Percentiles rank a stretch among this genome's conserved stretches.
These are phyloP conservation scores for Cataglyphis cursor DNA, from an alignment of 2,888 invertebrate species.

Conservation along the genomic window DNA sequence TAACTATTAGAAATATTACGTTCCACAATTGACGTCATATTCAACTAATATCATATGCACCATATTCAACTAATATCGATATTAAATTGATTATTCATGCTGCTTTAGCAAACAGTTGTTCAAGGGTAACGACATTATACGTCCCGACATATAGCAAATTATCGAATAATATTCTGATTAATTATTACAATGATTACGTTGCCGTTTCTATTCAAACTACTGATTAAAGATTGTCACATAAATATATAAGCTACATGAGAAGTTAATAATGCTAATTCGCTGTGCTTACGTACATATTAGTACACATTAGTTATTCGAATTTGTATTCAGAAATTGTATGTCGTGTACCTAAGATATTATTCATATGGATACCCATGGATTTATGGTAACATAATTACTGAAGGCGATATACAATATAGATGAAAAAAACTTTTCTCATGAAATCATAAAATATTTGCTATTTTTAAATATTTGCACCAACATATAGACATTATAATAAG, in stretches of 20 bases:
- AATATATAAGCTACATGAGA: slow-evolving; percentile 41
- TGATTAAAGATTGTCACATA: slow-evolving; percentile 43
- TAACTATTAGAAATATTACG: slow-evolving; percentile 21
- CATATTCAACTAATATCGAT: slow-evolving; percentile 40
- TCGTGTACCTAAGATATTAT: slow-evolving; percentile 40
- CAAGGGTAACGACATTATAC: slow-evolving; percentile 41
- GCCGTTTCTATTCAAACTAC: slow-evolving; percentile 33
- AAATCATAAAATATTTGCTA: background rate
- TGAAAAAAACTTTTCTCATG: background rate
- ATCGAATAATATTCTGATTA: slow-evolving; percentile 53
- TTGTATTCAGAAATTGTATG: slow-evolving; percentile 29
- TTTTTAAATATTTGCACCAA: background rate
- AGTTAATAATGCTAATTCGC: slow-evolving; percentile 41
- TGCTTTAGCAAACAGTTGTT: slow-evolving; percentile 44
- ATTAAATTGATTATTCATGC: slow-evolving; percentile 52
- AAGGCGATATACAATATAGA: background rate
- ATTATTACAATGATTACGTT: slow-evolving; percentile 49
- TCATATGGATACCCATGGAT: slow-evolving; percentile 26
- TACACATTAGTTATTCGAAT: slow-evolving; percentile 28
- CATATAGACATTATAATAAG: background rate
- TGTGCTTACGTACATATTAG: slow-evolving; percentile 38
- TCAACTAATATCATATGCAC: slow-evolving; percentile 27
- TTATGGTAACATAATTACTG: slow-evolving; percentile 8
- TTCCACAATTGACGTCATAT: slow-evolving; percentile 7
- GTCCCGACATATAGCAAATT: slow-evolving; percentile 38